phyloP scores from a whole-genome alignment of 1,140 invertebrate genomes.

The Galleria mellonella region DNA sequence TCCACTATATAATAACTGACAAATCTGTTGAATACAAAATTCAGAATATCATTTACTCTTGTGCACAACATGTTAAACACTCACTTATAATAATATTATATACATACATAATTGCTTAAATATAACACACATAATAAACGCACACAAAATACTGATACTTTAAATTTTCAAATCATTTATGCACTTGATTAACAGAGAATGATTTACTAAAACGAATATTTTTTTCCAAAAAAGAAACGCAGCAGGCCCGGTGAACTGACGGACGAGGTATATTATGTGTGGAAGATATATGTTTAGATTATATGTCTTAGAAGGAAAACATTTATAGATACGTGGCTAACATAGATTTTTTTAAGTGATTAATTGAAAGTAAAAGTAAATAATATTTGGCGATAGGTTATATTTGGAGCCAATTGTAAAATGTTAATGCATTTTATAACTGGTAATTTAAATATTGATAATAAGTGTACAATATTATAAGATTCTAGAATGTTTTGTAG shows the following conservation, averaged over 20 bases:
- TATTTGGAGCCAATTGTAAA: conserved; percentile 25
- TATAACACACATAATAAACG: conserved; percentile 11
- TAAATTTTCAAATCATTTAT: conserved; percentile 23
- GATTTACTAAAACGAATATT: conserved; percentile 61
- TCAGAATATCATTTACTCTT: neutral
- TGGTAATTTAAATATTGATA: conserved; percentile 16
- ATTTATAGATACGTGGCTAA: conserved; percentile 64
- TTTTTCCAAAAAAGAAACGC: conserved; percentile 68
- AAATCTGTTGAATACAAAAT: too few species aligned
- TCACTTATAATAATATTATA: too few species aligned
- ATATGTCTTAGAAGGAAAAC: conserved; percentile 54
- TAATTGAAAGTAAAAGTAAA: conserved; percentile 41
- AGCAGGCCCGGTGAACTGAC: conserved; percentile 62
- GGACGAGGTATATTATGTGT: conserved; percentile 66
- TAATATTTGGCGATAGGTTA: conserved; percentile 10
- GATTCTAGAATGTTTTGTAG: too few species aligned
- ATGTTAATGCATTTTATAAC: conserved; percentile 22
- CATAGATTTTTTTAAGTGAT: conserved; percentile 51
- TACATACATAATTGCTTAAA: too few species aligned
- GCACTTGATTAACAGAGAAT: conserved; percentile 61
- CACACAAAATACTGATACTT: conserved; percentile 14
- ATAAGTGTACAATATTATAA: too few species aligned
- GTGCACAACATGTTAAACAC: neutral
- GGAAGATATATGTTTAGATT: conserved; percentile 65
- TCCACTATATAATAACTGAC: too few species aligned